Evolutionary conservation across 2,797 vertebrate species (phyloP).

Genomic region (Danio aesculapii): DNA sequence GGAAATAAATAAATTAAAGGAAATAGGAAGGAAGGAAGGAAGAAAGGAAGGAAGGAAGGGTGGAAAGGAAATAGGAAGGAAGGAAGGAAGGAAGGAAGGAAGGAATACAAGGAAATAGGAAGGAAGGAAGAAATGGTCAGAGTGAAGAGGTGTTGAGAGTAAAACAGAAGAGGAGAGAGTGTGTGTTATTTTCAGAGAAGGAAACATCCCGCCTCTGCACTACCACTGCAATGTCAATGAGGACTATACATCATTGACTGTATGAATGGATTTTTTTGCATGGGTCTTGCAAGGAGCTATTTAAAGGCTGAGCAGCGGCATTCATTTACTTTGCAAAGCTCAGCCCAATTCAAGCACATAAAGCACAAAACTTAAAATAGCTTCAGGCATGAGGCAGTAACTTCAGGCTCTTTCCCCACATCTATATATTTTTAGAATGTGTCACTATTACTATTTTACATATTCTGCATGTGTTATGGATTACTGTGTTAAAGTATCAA

Average conservation of each 20-base stretch:
- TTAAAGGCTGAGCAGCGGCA: constrained; percentile 64
- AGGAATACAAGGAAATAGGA: too few species aligned
- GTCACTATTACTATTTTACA: constrained; percentile 32
- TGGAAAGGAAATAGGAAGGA: too few species aligned
- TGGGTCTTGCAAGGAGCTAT: constrained; percentile 60
- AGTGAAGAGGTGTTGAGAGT: not conserved
- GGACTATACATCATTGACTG: constrained; percentile 69
- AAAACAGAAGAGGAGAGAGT: not conserved
- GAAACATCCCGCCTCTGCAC: constrained; percentile 67
- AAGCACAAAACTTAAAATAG: constrained; percentile 72
- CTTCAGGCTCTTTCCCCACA: constrained; percentile 5
- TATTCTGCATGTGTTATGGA: constrained; percentile 1
- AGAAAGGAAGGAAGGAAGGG: too few species aligned
- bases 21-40: too few species aligned
- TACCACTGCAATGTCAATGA: constrained; percentile 77
- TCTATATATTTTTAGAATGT: constrained; percentile 23
- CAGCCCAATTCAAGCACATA: constrained; percentile 66
- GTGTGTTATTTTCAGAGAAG: constrained; percentile 44
- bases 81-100: too few species aligned
- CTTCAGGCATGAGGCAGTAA: constrained; percentile 45
- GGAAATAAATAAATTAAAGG: too few species aligned
- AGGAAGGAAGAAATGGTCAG: too few species aligned
- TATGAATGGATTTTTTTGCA: constrained; percentile 69
- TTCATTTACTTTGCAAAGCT: constrained; percentile 69
- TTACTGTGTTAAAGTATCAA: not conserved